Evolutionary conservation across 2,797 vertebrate genomes (phyloP), one percentile per base, ranked within the genome.

Genomic region (Mormyrops attenuatus): DNA sequence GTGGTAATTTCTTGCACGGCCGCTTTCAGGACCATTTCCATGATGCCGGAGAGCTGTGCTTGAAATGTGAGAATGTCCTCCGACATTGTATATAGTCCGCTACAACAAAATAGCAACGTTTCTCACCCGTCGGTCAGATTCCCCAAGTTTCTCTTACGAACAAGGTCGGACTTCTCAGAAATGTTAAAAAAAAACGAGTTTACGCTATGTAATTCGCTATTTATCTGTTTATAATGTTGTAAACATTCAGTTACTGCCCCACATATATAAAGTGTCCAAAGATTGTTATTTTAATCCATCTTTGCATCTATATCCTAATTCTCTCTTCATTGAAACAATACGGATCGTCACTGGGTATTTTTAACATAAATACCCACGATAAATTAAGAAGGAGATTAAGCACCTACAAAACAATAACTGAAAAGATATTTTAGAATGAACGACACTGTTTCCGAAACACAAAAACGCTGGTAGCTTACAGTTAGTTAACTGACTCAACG

Each of bases 31-130:
- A 87, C 86, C 52, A 52, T 87, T 41, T 87, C 86, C 86, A 87
- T 87, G 86, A 87, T 87, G 52, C 86, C 34, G 17, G 86, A 87
- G 26, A 87, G 86, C 86, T 87, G 86, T 7, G 53, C 52, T 60
- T 87, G 86, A 41, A 87, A 87, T 9, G 86, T 87, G 34, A 87
- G 30, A 60, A 87, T 87, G 55, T 41, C 86, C 53, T 87, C 53
- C 26, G 86, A 87, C 86, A 87, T 87, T n/a, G 53, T 85, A 17
- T 85, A 30, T 52, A 85, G 22, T 84, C 80, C 22, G 44, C 26
- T 49, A 47, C 80, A 82, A 30, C 77, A 22, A n/a, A 20, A 82
- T 44, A 9, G 77, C 77, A 47, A 50, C 38, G 73, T 44, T 80
- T 80, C 38, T 80, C 34, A 85, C 47, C 30, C 52, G 30, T 60